Conservation (phyloP, 2,888 invertebrate species). For the Phengaris arion region DNA sequence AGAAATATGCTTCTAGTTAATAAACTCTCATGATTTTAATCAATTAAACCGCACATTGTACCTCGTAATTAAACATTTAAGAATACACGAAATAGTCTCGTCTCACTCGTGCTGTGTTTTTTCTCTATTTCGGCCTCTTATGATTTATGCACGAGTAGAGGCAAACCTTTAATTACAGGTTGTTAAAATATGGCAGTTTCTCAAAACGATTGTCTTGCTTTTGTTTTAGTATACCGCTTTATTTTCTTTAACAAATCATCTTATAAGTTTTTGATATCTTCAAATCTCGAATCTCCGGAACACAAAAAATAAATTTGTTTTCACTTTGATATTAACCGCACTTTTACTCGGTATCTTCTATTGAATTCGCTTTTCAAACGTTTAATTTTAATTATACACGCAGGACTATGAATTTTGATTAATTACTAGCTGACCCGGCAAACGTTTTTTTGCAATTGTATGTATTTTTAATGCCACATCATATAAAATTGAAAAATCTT, state of each 20-base stretch:
- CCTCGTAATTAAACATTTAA: conserved; percentile 21
- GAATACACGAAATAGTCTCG: conserved; percentile 43
- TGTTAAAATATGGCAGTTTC: conserved; percentile 81
- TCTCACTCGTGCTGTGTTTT: conserved; percentile 70
- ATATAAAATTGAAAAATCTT: too few species aligned
- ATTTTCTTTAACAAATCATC: conserved; percentile 51
- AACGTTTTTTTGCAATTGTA: too few species aligned
- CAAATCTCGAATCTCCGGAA: conserved; percentile 1
- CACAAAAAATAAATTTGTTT: conserved; percentile 16
- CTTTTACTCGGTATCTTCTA: neutral
- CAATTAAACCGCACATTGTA: conserved; percentile 20
- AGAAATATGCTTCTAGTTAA: neutral
- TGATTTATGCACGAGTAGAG: conserved; percentile 78
- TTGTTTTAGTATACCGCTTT: conserved; percentile 73
- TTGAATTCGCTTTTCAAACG: neutral
- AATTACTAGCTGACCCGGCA: neutral
- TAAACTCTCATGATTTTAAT: neutral
- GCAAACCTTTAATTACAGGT: conserved; percentile 80
- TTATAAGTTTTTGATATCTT: conserved; percentile 26
- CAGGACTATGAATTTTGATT: neutral
- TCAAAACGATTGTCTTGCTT: conserved; percentile 74
- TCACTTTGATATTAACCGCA: conserved; percentile 15
- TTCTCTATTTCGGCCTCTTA: conserved; percentile 78
- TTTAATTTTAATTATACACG: neutral
- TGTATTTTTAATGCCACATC: too few species aligned